Conservation (phyloP, 2,113 vertebrate species). For the Apus apus region DNA sequence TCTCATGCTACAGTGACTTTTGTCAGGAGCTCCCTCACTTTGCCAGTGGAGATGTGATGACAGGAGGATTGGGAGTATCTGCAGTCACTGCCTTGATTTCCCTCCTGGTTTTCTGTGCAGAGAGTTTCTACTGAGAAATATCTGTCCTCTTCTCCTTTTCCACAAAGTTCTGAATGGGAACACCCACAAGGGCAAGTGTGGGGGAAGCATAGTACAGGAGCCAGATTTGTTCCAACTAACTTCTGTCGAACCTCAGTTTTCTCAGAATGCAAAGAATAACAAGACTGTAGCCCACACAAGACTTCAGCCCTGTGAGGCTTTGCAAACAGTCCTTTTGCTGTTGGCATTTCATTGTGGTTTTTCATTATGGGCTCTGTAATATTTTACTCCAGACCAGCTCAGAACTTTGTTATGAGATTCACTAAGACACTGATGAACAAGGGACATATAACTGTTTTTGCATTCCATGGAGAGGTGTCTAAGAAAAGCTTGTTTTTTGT, state of each 20-base stretch:
- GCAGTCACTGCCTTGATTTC: slow-evolving; percentile 27
- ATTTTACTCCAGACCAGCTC: neutral
- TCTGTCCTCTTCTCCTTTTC: neutral
- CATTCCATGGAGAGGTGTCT: neutral
- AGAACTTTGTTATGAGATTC: neutral
- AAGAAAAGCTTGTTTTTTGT: neutral
- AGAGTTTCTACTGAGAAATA: neutral
- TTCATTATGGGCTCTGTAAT: neutral
- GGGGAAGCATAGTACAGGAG: neutral
- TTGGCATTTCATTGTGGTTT: neutral
- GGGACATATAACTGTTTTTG: neutral
- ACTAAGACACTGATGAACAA: neutral
- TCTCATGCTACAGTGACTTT: slow-evolving; percentile 29
- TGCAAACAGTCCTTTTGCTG: neutral
- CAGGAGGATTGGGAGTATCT: slow-evolving; percentile 1
- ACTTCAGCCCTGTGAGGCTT: neutral
- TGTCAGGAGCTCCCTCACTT: slow-evolving; percentile 35
- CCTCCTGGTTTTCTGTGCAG: neutral
- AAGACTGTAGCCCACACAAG: neutral
- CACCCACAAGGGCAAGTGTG: neutral
- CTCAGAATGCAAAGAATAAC: neutral
- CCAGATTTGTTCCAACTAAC: neutral
- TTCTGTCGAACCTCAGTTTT: neutral
- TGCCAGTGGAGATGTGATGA: neutral
- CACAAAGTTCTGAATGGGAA: neutral